These are phyloP conservation scores for Fistularia commersonii DNA, from an alignment of 2,797 vertebrate species.

Conservation along the genomic window DNA sequence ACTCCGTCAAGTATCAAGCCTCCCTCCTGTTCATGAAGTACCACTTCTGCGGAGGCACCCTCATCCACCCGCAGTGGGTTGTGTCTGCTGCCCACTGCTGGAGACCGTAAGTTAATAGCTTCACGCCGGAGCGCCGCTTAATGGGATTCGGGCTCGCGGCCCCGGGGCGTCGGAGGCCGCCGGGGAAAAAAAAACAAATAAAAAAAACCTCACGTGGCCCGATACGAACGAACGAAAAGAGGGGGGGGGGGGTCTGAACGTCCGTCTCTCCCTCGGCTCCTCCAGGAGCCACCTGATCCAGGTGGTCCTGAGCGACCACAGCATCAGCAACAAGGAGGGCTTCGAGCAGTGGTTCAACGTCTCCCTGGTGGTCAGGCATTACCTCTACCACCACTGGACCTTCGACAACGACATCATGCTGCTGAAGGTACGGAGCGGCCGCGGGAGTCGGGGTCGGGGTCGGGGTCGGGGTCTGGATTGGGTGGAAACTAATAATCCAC, in stretches of 20 bases:
- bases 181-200: neutral
- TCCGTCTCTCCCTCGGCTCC: neutral
- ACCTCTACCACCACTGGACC: slow-evolving; percentile 51
- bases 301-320: slow-evolving; percentile 70
- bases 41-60: slow-evolving; percentile 74
- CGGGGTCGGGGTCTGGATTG: too few species aligned
- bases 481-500: too few species aligned
- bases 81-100: slow-evolving; percentile 81
- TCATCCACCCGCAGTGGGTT: slow-evolving; percentile 73
- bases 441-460: neutral
- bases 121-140: too few species aligned
- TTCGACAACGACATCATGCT: slow-evolving; percentile 80
- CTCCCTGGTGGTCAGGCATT: slow-evolving; percentile 40
- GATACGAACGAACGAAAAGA: too few species aligned
- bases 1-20: slow-evolving; percentile 71
- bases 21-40: slow-evolving; percentile 55
- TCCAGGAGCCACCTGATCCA: slow-evolving; percentile 56
- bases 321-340: slow-evolving; percentile 40
- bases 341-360: slow-evolving; percentile 67
- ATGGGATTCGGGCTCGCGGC: too few species aligned
- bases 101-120: slow-evolving; percentile 71
- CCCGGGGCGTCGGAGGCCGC: too few species aligned
- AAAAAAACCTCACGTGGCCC: neutral
- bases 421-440: slow-evolving; percentile 62
- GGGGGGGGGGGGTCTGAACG: too few species aligned